Conservation (phyloP, 2,888 invertebrate species). For the Agrochola macilenta region DNA sequence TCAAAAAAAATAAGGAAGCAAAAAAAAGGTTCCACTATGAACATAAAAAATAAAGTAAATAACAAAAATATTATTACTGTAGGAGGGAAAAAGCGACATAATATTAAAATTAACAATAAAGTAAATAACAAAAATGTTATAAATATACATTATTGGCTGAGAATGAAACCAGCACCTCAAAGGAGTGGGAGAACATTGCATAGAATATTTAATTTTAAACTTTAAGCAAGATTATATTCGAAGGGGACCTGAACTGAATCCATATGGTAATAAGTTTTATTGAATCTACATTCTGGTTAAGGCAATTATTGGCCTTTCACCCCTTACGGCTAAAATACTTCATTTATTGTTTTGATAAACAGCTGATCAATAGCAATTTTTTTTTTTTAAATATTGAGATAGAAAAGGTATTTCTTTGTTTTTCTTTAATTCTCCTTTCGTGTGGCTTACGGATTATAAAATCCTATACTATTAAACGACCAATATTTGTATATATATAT, state of each 20-base stretch:
- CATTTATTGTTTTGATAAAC: not conserved
- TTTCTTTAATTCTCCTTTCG: not conserved
- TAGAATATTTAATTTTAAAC: constrained; percentile 16
- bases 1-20: not conserved
- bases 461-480: not conserved
- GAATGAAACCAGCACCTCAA: not conserved
- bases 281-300: not conserved
- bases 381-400: not conserved
- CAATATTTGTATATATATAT: too few relatives aligned
- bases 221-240: not conserved
- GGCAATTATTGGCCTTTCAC: not conserved
- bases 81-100: constrained; percentile 1
- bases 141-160: constrained; percentile 20
- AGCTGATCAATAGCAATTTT: constrained; percentile 7
- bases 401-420: not conserved
- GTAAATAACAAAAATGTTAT: constrained; percentile 24
- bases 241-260: constrained; percentile 2
- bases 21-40: not conserved
- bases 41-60: constrained; percentile 22
- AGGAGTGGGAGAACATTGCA: constrained; percentile 9
- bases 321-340: not conserved
- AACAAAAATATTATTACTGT: constrained; percentile 22
- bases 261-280: not conserved
- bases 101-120: constrained; percentile 13
- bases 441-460: not conserved